phyloP scores from a whole-genome alignment of 2,888 invertebrate genomes.

The Gortyna flavago region DNA sequence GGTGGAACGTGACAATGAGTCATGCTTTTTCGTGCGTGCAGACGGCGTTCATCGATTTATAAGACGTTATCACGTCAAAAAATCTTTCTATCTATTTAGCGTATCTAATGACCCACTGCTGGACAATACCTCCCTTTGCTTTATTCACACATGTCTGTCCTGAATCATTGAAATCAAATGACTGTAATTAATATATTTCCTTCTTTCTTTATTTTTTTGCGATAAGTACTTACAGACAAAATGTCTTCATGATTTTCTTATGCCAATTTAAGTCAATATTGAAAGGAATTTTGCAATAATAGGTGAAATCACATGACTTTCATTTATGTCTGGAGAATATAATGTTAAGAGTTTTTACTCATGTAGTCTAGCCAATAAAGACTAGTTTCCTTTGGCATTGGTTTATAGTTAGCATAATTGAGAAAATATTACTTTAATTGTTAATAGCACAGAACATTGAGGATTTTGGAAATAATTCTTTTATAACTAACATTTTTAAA shows the following conservation, averaged over 20 bases:
- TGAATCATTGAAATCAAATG: neutral
- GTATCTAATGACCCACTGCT: neutral
- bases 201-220: neutral
- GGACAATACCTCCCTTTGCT: too few relatives aligned
- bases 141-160: neutral
- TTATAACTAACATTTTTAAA: neutral
- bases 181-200: neutral
- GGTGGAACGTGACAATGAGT: too few relatives aligned
- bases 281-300: constrained; percentile 2
- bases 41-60: too few relatives aligned
- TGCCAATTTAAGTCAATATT: neutral
- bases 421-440: constrained; percentile 18
- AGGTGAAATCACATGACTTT: constrained; percentile 39
- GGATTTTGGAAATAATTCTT: neutral
- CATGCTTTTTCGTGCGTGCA: too few relatives aligned
- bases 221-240: neutral
- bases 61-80: too few relatives aligned
- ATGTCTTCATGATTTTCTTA: neutral
- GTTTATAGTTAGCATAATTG: constrained; percentile 35
- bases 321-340: neutral
- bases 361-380: constrained; percentile 8
- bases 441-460: constrained; percentile 4
- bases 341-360: constrained; percentile 41
- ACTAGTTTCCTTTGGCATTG: constrained; percentile 11
- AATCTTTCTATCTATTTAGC: neutral